A percentile compares a stretch with the other conserved stretches of the same genome.
Evolutionary conservation across 2,888 invertebrate species (phyloP).

Genomic region (Palloptera scutellata): DNA sequence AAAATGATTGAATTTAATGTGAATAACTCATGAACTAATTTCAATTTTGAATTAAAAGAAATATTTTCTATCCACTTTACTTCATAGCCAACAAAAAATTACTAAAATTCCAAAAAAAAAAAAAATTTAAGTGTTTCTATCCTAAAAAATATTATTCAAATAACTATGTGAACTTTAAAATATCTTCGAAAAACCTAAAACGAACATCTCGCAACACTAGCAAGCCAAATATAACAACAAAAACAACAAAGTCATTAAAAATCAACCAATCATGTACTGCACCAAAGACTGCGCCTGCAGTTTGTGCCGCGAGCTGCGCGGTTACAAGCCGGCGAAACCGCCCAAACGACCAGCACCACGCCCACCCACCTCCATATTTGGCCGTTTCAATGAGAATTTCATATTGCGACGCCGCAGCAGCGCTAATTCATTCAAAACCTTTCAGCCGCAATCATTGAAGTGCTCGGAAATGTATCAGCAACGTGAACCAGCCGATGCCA

Average conservation of each 20-base stretch:
- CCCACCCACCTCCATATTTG: slow-evolving; percentile 49
- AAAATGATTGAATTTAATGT: too few species aligned
- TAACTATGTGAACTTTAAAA: not conserved
- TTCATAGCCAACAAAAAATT: not conserved
- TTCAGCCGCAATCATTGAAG: slow-evolving; percentile 58
- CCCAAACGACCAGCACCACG: slow-evolving; percentile 61
- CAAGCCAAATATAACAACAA: slow-evolving; percentile 15
- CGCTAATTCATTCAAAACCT: slow-evolving; percentile 53
- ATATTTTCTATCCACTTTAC: too few species aligned
- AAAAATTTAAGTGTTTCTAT: too few species aligned
- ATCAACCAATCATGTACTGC: slow-evolving; percentile 69
- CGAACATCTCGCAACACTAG: slow-evolving; percentile 4
- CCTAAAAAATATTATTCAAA: too few species aligned
- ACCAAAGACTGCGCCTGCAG: slow-evolving; percentile 77
- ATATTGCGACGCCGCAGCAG: slow-evolving; percentile 64
- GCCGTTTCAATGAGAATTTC: slow-evolving; percentile 64
- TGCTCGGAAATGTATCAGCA: slow-evolving; percentile 57
- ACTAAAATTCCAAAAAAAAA: not conserved
- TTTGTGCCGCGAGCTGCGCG: slow-evolving; percentile 77
- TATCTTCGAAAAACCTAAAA: not conserved
- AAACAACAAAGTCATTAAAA: slow-evolving; percentile 6
- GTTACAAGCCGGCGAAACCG: slow-evolving; percentile 66
- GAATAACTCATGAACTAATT: too few species aligned
- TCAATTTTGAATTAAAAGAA: slow-evolving; percentile 9
- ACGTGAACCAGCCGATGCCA: slow-evolving; percentile 11